These are phyloP conservation scores for Nemoura dubitans DNA, from an alignment of 2,888 invertebrate species.

Conservation along the genomic window DNA sequence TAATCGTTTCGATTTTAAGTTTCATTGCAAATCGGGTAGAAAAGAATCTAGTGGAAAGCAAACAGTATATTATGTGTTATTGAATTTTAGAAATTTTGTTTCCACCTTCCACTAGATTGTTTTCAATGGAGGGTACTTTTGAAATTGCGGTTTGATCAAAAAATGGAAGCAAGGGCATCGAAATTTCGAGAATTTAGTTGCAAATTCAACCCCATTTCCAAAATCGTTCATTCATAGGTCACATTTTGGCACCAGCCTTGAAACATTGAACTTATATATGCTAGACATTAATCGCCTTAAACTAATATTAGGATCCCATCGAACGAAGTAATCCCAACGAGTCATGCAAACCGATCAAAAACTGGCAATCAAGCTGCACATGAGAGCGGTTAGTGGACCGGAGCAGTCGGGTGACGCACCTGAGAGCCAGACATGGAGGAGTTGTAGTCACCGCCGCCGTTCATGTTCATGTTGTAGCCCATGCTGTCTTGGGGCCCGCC, in stretches of 20 bases:
- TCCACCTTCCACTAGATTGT: too few relatives aligned
- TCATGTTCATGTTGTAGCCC: slow-evolving; percentile 92
- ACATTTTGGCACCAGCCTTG: background rate
- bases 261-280: background rate
- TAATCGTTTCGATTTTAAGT: background rate
- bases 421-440: slow-evolving; percentile 62
- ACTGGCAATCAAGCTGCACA: background rate
- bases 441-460: slow-evolving; percentile 87
- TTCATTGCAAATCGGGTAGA: background rate
- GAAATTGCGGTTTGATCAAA: too few relatives aligned
- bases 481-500: slow-evolving; percentile 82
- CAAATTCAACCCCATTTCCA: background rate
- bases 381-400: background rate
- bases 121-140: too few relatives aligned
- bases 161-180: background rate
- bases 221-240: slow-evolving; percentile 12
- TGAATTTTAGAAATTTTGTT: too few relatives aligned
- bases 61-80: too few relatives aligned
- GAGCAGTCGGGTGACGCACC: slow-evolving; percentile 54
- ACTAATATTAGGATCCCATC: background rate
- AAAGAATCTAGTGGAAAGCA: too few relatives aligned
- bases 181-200: background rate
- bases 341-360: background rate
- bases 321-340: background rate
- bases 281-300: background rate